phyloP scores from a whole-genome alignment of 2,113 vertebrate genomes.

The Platycercus adscitus region DNA sequence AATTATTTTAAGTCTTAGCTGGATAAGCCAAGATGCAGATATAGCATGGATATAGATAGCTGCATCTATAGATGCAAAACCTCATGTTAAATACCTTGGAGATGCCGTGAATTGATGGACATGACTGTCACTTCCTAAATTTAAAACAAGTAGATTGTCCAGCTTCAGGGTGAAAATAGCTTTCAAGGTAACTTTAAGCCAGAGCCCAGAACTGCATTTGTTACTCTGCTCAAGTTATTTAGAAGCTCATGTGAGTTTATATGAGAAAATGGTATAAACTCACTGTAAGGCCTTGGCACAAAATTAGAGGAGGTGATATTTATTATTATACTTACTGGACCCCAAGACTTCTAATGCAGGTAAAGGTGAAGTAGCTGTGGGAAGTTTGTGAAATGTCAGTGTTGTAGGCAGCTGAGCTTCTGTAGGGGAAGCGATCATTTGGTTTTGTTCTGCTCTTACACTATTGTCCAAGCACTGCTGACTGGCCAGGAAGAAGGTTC shows the following conservation, averaged over 20 bases:
- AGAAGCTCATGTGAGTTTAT: neutral
- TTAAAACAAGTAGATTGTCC: neutral
- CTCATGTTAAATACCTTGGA: neutral
- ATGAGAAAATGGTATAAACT: neutral
- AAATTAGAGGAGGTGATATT: neutral
- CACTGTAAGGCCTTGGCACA: neutral
- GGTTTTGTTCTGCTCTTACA: neutral
- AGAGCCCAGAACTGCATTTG: neutral
- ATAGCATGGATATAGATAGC: neutral
- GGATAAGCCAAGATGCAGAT: neutral
- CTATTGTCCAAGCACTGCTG: neutral
- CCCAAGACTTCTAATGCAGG: neutral
- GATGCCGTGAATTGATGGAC: neutral
- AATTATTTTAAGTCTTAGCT: neutral
- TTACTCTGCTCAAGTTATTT: neutral
- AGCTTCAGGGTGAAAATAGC: fast-evolving
- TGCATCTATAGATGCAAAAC: neutral
- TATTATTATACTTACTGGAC: neutral
- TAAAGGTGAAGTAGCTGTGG: neutral
- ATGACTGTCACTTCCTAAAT: neutral
- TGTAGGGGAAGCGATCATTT: too few species aligned
- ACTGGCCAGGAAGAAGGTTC: neutral
- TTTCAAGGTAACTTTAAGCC: neutral
- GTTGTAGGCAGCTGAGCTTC: neutral
- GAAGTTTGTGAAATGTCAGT: neutral